Evolutionary conservation across 2,113 vertebrate genomes (phyloP), one percentile per base, ranked within the genome.

Genomic region (Gymnogyps californianus): DNA sequence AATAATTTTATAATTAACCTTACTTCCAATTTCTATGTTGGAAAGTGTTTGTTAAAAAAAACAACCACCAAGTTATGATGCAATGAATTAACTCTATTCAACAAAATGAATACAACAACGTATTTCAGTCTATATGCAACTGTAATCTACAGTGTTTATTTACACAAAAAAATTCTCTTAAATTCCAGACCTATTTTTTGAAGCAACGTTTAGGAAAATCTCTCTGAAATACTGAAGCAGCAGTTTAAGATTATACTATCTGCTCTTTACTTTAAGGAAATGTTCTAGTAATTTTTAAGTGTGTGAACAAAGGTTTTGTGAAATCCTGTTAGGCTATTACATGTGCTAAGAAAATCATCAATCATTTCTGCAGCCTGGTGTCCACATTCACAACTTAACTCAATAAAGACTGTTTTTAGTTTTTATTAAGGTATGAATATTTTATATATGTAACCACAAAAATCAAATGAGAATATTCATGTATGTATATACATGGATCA

Each of bases 361-460:
- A 96, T 98, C 97, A 98, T 81, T 96, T 83, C 95, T 97, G 90
- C 92, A 96, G 94, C 34, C n/a, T 44, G 13, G 83, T 74, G 75
- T 90, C 96, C 92, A 89, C 80, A 77, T 83, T 97, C 89, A 91
- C 65, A 88, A 74, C 91, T 96, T 97, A 98, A 98, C 91, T 97
- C 96, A 95, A 94, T 97, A 76, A 97, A 89, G 90, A 66, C 42
- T 94, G 70, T 5, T 87, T 97, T 94, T 93, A 89, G 93, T 97
- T 97, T 96, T 79, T 97, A 83, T 97, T 95, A 93, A 95, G 69
- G 85, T 89, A 96, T 98, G 69, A 98, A 96, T 97, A 95, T 97
- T 97, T 97, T 89, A 96, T 92, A 51, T 67, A 72, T 54, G 76
- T 75, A 79, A 78, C 51, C 81, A 97, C 72, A 79, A 74, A 89